Percentiles rank a stretch among this genome's conserved stretches.
These are phyloP conservation scores for Hipposideros armiger DNA, from an alignment of 2,113 vertebrate species.

Conservation along the genomic window DNA sequence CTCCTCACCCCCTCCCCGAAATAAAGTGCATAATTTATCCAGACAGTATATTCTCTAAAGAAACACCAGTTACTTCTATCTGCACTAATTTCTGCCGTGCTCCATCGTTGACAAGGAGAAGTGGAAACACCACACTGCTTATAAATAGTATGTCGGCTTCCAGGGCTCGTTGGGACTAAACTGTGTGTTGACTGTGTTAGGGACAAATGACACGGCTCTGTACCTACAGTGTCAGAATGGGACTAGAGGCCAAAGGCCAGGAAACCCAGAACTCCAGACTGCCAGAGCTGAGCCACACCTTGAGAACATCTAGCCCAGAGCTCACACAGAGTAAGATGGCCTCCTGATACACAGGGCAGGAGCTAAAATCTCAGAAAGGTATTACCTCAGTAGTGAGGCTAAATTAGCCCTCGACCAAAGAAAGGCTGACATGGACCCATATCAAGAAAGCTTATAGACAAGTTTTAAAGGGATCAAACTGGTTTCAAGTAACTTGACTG, in stretches of 20 bases:
- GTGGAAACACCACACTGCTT: constrained; percentile 30
- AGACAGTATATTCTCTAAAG: constrained; percentile 59
- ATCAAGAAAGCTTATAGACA: not conserved
- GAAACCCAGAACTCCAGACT: not conserved
- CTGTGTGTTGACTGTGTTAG: constrained; percentile 64
- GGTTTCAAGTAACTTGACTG: not conserved
- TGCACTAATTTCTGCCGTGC: not conserved
- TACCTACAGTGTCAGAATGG: not conserved
- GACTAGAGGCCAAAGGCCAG: not conserved
- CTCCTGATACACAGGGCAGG: not conserved
- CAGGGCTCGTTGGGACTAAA: constrained; percentile 70
- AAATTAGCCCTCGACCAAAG: not conserved
- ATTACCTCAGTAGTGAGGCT: not conserved
- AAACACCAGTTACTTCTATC: constrained; percentile 62
- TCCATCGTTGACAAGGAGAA: constrained; percentile 51
- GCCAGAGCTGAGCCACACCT: not conserved
- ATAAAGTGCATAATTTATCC: not conserved
- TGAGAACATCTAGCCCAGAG: not conserved
- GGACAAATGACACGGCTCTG: not conserved
- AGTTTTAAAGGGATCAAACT: not conserved
- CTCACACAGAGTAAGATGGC: not conserved
- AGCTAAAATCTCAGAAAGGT: not conserved
- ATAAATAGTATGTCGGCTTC: constrained; percentile 68
- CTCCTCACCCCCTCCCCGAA: not conserved
- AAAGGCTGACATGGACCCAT: not conserved